phyloP scores from a whole-genome alignment of 2,888 invertebrate species.

The Tenthredo livida region DNA sequence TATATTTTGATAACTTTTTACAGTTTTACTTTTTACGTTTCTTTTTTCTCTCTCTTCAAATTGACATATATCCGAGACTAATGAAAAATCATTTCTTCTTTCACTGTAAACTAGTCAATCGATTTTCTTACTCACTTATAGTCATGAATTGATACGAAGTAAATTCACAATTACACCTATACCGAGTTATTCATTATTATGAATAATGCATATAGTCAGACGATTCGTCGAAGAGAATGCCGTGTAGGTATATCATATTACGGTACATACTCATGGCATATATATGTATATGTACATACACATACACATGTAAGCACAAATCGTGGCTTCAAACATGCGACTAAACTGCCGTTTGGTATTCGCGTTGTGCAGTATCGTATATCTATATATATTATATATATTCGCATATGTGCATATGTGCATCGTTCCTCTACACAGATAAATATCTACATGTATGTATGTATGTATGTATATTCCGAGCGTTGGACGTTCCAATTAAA shows the following conservation, averaged over 20 bases:
- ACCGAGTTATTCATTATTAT: constrained; percentile 17
- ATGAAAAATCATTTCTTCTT: no score
- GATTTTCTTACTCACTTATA: background rate
- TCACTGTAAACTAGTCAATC: background rate
- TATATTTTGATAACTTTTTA: background rate
- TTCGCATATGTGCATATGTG: background rate
- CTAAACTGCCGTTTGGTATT: constrained; percentile 16
- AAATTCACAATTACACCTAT: constrained; percentile 12
- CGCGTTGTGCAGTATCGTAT: background rate
- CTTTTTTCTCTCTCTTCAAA: no score
- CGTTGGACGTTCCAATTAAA: constrained; percentile 40
- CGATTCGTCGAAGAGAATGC: constrained; percentile 22
- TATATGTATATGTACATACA: background rate
- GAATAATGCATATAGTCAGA: constrained; percentile 5
- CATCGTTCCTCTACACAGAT: constrained; percentile 10
- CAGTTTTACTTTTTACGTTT: no score
- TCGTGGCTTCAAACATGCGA: constrained; percentile 14
- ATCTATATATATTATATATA: background rate
- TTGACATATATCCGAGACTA: no score
- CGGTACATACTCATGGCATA: background rate
- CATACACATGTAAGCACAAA: background rate
- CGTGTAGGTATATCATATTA: constrained; percentile 19
- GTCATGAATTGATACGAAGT: background rate
- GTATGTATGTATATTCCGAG: background rate
- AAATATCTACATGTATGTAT: background rate